These are phyloP conservation scores for Altica lythri DNA, from an alignment of 2,888 invertebrate species.

Conservation along the genomic window DNA sequence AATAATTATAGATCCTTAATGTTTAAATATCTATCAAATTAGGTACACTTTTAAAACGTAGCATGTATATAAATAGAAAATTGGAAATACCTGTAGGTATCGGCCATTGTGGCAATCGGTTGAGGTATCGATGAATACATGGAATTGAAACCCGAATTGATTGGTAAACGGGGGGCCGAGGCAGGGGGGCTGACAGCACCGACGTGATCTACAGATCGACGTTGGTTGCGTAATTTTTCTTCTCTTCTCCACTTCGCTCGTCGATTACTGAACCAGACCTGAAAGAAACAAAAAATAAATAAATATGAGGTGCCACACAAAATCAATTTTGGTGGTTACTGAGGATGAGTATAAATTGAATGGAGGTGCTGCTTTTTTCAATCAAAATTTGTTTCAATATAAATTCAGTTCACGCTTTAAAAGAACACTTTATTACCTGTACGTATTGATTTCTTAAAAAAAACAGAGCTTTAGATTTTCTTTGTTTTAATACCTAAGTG, in stretches of 20 bases:
- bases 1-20: no score
- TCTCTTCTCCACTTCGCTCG: slow-evolving; percentile 99
- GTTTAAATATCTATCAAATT: no score
- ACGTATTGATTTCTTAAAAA: no score
- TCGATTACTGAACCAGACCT: slow-evolving; percentile 99
- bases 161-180: slow-evolving; percentile 67
- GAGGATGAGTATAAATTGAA: background rate
- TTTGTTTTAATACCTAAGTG: no score
- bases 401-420: no score
- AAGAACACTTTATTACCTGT: no score
- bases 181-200: slow-evolving; percentile 62
- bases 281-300: slow-evolving; percentile 42
- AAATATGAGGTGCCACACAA: slow-evolving; percentile 20
- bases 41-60: slow-evolving; percentile 19
- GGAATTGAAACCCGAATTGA: slow-evolving; percentile 88
- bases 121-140: slow-evolving; percentile 96
- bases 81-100: slow-evolving; percentile 74
- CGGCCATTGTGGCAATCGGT: slow-evolving; percentile 91
- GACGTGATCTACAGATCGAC: slow-evolving; percentile 67
- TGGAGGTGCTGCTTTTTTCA: background rate
- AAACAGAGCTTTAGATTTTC: no score
- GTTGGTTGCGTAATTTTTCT: slow-evolving; percentile 95
- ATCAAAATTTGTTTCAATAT: no score
- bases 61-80: slow-evolving; percentile 43
- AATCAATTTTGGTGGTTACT: slow-evolving; percentile 13